Conservation (phyloP, 2,888 invertebrate species). For the Brenthis daphne region DNA sequence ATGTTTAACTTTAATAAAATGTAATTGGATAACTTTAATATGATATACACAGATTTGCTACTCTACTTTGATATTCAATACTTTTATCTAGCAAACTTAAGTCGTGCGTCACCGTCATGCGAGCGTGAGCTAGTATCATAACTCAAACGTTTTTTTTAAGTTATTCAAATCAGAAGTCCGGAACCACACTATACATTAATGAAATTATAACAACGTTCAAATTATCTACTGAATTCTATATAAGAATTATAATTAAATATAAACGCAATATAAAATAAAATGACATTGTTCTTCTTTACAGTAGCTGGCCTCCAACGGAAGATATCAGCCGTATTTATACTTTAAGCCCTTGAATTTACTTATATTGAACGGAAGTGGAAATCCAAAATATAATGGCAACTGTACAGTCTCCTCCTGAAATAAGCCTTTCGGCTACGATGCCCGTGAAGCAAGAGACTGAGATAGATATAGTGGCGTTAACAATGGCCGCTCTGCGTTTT, state of each 20-base stretch:
- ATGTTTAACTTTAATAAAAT: slow-evolving; percentile 2
- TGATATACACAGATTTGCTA: background rate
- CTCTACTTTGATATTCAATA: slow-evolving; percentile 39
- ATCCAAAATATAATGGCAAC: slow-evolving; percentile 60
- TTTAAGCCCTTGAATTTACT: slow-evolving; percentile 8
- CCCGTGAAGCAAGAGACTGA: slow-evolving; percentile 63
- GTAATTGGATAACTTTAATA: background rate
- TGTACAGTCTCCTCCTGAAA: slow-evolving; percentile 64
- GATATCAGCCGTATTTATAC: slow-evolving; percentile 8
- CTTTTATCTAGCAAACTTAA: slow-evolving; percentile 31
- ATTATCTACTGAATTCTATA: too few species aligned
- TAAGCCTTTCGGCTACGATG: slow-evolving; percentile 60
- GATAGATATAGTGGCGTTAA: slow-evolving; percentile 69
- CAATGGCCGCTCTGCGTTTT: slow-evolving; percentile 75
- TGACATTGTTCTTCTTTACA: slow-evolving; percentile 28
- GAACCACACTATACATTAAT: too few species aligned
- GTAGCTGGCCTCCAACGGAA: slow-evolving; percentile 24
- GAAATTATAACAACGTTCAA: too few species aligned
- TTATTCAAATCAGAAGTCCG: too few species aligned
- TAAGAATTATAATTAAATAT: background rate
- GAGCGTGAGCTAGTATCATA: too few species aligned
- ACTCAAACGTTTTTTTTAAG: too few species aligned
- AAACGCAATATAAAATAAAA: slow-evolving; percentile 36
- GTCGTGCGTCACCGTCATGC: too few species aligned
- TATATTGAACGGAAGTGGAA: slow-evolving; percentile 18